A percentile compares a stretch with the other conserved stretches of the same genome.
phyloP scores from a whole-genome alignment of 2,113 vertebrate species.

The Donacobius atricapilla region DNA sequence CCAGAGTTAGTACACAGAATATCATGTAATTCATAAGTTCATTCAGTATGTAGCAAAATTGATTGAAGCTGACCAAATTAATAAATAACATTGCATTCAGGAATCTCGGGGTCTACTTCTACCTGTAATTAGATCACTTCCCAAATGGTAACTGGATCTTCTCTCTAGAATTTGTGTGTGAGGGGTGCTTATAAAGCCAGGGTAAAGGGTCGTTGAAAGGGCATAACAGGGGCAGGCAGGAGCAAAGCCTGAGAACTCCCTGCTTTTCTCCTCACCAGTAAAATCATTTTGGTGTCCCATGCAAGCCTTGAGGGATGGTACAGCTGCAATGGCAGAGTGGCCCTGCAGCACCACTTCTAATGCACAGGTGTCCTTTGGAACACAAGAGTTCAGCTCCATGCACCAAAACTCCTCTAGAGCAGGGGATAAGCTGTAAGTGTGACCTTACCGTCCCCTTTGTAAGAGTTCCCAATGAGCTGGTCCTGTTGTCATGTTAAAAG shows the following conservation, averaged over 20 bases:
- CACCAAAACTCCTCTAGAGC: neutral
- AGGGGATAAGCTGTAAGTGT: neutral
- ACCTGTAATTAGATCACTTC: neutral
- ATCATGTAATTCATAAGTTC: neutral
- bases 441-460: slow-evolving; percentile 87
- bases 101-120: neutral
- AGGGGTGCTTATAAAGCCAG: neutral
- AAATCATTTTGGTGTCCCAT: neutral
- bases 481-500: slow-evolving; percentile 97
- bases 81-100: neutral
- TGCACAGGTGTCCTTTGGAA: neutral
- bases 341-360: neutral
- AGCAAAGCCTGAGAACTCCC: neutral
- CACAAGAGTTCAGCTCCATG: neutral
- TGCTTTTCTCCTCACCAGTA: neutral
- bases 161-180: neutral
- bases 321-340: neutral
- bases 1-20: neutral
- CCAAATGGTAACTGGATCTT: neutral
- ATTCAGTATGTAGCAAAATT: neutral
- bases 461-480: slow-evolving; percentile 96
- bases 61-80: neutral
- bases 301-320: neutral
- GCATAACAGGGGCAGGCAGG: neutral
- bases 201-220: neutral